A percentile compares a stretch with the other conserved stretches of the same genome.
phyloP scores from a whole-genome alignment of 1,140 invertebrate genomes.

The Drosophila setifemur region DNA sequence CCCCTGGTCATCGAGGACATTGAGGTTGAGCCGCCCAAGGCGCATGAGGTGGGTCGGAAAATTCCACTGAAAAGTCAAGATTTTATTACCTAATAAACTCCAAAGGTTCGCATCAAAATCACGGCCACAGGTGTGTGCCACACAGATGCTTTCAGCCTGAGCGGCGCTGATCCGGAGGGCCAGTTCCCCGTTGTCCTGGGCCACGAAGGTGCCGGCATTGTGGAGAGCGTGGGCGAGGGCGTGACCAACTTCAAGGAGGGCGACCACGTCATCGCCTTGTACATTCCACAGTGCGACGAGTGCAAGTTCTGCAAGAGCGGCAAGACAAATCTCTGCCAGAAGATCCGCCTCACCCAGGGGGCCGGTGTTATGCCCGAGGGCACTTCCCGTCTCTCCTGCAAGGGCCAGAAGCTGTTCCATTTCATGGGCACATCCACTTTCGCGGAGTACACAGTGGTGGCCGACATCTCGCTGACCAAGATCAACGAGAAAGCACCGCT shows the following conservation, averaged over 20 bases:
- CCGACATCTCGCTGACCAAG: slow-evolving; percentile 96
- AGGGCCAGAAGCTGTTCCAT: slow-evolving; percentile 93
- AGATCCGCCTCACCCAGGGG: slow-evolving; percentile 94
- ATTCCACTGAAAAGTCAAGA: no score
- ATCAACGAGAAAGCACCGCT: slow-evolving; percentile 90
- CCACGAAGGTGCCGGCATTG: slow-evolving; percentile 97
- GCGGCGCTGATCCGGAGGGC: slow-evolving; percentile 96
- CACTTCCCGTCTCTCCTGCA: slow-evolving; percentile 94
- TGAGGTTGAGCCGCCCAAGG: slow-evolving; percentile 97
- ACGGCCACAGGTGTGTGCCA: slow-evolving; percentile 96
- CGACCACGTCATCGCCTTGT: slow-evolving; percentile 98
- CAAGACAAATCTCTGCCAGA: slow-evolving; percentile 98
- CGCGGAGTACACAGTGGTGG: slow-evolving; percentile 98
- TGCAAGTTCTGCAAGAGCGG: slow-evolving; percentile 98
- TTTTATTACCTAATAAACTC: neutral
- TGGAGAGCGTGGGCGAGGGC: slow-evolving; percentile 97
- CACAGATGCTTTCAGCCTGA: slow-evolving; percentile 97
- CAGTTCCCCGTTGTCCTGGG: slow-evolving; percentile 96
- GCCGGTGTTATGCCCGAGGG: slow-evolving; percentile 98
- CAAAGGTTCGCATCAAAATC: slow-evolving; percentile 90
- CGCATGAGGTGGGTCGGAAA: slow-evolving; percentile 85
- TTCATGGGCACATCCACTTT: slow-evolving; percentile 99
- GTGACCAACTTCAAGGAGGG: slow-evolving; percentile 94
- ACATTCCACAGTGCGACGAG: slow-evolving; percentile 97
- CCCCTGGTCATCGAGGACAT: slow-evolving; percentile 94